phyloP scores from a whole-genome alignment of 1,140 invertebrate species.

The Solenopsis fugax region DNA sequence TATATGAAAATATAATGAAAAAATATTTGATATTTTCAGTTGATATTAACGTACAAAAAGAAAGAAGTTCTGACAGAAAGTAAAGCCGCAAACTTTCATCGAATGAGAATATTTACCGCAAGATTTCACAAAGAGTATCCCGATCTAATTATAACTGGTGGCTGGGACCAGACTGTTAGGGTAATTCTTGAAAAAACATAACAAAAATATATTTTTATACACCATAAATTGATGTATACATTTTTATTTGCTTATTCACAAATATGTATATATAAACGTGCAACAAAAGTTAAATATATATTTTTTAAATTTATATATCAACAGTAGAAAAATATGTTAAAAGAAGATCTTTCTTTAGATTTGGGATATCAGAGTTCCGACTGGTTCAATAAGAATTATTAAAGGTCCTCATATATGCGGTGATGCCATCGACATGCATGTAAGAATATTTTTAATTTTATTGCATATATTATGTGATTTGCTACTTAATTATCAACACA shows the following conservation, averaged over 20 bases:
- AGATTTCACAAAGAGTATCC: slow-evolving; percentile 78
- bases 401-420: slow-evolving; percentile 82
- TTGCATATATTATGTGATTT: background rate
- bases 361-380: slow-evolving; percentile 78
- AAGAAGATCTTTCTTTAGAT: slow-evolving; percentile 72
- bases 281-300: background rate
- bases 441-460: slow-evolving; percentile 63
- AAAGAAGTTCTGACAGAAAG: slow-evolving; percentile 65
- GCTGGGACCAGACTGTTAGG: slow-evolving; percentile 81
- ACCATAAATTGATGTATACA: too few relatives aligned
- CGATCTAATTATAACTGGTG: slow-evolving; percentile 80
- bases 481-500: background rate
- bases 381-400: slow-evolving; percentile 75
- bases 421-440: slow-evolving; percentile 80
- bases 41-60: slow-evolving; percentile 69
- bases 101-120: slow-evolving; percentile 79
- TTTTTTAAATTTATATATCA: slow-evolving; percentile 1
- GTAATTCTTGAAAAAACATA: slow-evolving; percentile 67
- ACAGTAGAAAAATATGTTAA: background rate
- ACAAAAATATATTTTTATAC: too few relatives aligned
- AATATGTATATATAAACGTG: slow-evolving; percentile 5
- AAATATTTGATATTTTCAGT: slow-evolving; percentile 40
- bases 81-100: slow-evolving; percentile 75
- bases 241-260: too few relatives aligned
- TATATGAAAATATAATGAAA: too few relatives aligned